Evolutionary conservation across 2,797 vertebrate genomes (phyloP).

Genomic region (Brachyrhaphis roseni): DNA sequence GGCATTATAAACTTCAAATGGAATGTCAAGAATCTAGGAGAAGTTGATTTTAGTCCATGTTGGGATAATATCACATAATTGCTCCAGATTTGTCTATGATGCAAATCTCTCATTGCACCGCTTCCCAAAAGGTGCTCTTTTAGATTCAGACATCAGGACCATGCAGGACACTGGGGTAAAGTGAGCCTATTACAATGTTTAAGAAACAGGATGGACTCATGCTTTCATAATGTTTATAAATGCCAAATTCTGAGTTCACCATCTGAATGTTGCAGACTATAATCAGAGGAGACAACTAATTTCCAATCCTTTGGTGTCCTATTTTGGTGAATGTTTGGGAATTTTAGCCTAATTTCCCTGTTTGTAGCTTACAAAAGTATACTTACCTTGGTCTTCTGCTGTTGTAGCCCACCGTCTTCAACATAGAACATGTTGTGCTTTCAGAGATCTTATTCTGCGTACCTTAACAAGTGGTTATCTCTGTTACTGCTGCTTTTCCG

Average conservation of each 20-base stretch:
- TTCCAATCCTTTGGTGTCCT: not conserved
- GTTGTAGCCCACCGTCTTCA: not conserved
- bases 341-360: not conserved
- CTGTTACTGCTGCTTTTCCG: not conserved
- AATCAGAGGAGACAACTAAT: not conserved
- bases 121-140: not conserved
- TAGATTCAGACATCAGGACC: not conserved
- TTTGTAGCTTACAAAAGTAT: not conserved
- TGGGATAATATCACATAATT: not conserved
- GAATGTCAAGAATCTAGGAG: not conserved
- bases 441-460: not conserved
- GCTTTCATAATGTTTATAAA: not conserved
- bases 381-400: too few relatives aligned
- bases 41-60: not conserved
- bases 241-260: not conserved
- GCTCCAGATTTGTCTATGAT: not conserved
- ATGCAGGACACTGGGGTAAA: not conserved
- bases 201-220: not conserved
- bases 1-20: not conserved
- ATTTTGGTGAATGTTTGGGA: not conserved
- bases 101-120: not conserved
- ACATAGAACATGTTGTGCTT: not conserved
- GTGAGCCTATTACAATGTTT: not conserved
- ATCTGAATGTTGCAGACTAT: not conserved
- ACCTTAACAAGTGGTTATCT: not conserved